Evolutionary conservation across 2,113 vertebrate species (phyloP).

Genomic region (Upupa epops): DNA sequence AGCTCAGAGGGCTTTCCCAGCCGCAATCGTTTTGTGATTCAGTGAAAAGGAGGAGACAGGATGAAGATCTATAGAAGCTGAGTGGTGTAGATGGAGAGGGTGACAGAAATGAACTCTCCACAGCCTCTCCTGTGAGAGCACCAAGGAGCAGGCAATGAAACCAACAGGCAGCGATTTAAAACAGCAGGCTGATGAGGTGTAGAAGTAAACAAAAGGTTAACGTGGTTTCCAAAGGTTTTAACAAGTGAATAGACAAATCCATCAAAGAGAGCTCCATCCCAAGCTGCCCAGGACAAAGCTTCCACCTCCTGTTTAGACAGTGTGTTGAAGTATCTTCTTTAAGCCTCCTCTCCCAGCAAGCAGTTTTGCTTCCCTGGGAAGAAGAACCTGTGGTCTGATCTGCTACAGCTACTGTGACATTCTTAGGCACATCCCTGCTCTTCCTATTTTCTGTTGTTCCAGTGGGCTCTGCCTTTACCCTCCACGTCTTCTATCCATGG

Average conservation of each 20-base stretch:
- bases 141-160: not conserved
- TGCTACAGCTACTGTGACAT: not conserved
- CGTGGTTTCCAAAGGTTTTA: accelerated
- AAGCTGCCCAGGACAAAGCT: not conserved
- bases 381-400: not conserved
- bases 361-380: not conserved
- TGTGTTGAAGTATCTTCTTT: not conserved
- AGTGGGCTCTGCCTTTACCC: not conserved
- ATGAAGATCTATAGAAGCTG: not conserved
- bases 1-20: too few relatives aligned
- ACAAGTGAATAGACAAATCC: not conserved
- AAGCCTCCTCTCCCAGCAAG: not conserved
- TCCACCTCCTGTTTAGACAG: not conserved
- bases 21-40: too few relatives aligned
- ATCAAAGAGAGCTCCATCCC: not conserved
- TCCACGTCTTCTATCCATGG: accelerated
- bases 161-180: not conserved
- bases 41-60: not conserved
- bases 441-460: not conserved
- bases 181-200: not conserved
- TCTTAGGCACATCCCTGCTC: not conserved
- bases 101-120: not conserved
- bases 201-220: not conserved
- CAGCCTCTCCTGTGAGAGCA: not conserved
- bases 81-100: not conserved